Evolutionary conservation across 2,113 vertebrate genomes (phyloP).

Genomic region (Campylorhamphus procurvoides): DNA sequence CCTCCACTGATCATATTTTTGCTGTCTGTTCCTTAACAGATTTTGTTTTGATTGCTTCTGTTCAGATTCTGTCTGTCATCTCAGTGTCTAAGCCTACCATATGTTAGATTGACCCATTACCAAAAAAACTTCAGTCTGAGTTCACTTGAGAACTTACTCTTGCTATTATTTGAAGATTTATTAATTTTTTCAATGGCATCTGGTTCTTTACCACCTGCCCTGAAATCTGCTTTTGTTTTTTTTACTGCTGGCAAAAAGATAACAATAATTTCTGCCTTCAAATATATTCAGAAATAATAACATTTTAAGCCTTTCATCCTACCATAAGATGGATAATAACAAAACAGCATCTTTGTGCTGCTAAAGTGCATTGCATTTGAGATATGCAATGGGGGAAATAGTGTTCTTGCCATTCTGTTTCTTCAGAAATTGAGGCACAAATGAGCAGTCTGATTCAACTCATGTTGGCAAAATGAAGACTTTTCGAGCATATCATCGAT

Average conservation of each 20-base stretch:
- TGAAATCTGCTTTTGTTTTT: not conserved
- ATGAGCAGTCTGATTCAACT: not conserved
- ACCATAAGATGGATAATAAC: not conserved
- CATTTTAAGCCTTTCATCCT: not conserved
- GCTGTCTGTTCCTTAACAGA: slow-evolving; percentile 62
- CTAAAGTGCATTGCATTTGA: not conserved
- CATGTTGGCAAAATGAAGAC: not conserved
- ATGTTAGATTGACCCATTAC: slow-evolving; percentile 58
- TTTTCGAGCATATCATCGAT: not conserved
- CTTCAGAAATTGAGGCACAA: not conserved
- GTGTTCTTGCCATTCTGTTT: not conserved
- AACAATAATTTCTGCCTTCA: not conserved
- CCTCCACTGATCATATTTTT: slow-evolving; percentile 56
- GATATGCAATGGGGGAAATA: not conserved
- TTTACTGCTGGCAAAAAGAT: not conserved
- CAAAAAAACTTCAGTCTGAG: slow-evolving; percentile 40
- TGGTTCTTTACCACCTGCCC: slow-evolving; percentile 24
- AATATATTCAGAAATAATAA: not conserved
- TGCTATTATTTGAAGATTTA: slow-evolving; percentile 55
- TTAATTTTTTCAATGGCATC: slow-evolving; percentile 57
- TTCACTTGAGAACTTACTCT: slow-evolving; percentile 39
- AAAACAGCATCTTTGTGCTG: not conserved
- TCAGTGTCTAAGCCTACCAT: slow-evolving; percentile 49
- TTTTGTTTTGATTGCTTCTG: slow-evolving; percentile 67
- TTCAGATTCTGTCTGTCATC: slow-evolving; percentile 59